These are phyloP conservation scores for Ptycholaimellus sp. DNA, from an alignment of 2,888 invertebrate genomes.

Conservation along the genomic window DNA sequence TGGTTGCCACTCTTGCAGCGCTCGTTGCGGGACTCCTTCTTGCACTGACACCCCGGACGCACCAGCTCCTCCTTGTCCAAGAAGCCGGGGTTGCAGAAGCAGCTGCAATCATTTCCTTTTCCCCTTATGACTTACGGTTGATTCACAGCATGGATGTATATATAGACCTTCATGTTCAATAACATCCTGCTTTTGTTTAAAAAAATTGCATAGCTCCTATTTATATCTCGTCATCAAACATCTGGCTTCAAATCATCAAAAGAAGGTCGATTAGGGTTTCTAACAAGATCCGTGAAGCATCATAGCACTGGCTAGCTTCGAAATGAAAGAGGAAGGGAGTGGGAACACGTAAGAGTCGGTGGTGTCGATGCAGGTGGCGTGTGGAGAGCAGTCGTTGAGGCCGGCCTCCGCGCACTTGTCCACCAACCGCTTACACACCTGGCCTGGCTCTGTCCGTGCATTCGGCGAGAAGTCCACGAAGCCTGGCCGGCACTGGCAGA, in stretches of 20 bases:
- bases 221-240: too few species aligned
- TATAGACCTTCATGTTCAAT: too few species aligned
- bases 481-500: conserved; percentile 22
- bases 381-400: conserved; percentile 6
- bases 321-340: too few species aligned
- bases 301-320: too few species aligned
- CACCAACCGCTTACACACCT: conserved; percentile 18
- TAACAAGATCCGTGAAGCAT: too few species aligned
- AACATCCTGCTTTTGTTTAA: too few species aligned
- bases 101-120: conserved; percentile 9
- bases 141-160: too few species aligned
- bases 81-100: conserved; percentile 19
- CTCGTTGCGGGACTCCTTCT: conserved; percentile 16
- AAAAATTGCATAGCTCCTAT: too few species aligned
- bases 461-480: conserved; percentile 24
- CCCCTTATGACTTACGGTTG: too few species aligned
- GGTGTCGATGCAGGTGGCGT: conserved; percentile 23
- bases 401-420: conserved; percentile 16
- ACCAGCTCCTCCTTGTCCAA: conserved; percentile 20
- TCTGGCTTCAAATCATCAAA: too few species aligned
- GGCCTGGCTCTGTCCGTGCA: conserved; percentile 13
- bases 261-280: too few species aligned
- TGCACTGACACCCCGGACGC: conserved; percentile 22
- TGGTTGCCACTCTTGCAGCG: conserved; percentile 18
- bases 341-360: conserved; percentile 17